A percentile compares a stretch with the other conserved stretches of the same genome.
These are phyloP conservation scores for Augochlora pura DNA, from an alignment of 1,140 invertebrate genomes.

Conservation along the genomic window DNA sequence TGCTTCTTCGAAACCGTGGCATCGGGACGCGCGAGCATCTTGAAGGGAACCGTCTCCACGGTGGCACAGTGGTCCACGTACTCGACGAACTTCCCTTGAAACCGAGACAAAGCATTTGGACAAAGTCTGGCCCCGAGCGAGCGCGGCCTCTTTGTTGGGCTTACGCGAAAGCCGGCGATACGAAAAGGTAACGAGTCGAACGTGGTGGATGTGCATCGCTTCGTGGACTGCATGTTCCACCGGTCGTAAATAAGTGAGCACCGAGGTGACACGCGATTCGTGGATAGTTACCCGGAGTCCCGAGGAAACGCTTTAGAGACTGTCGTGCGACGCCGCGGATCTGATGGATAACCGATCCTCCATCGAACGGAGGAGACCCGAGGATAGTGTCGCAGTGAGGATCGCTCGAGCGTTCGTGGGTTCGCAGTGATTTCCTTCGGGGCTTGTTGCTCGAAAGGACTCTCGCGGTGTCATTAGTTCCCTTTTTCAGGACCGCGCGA, in stretches of 20 bases:
- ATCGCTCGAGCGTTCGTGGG: no score
- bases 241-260: constrained; percentile 7
- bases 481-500: no score
- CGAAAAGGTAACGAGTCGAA: not conserved
- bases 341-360: no score
- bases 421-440: no score
- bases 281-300: not conserved
- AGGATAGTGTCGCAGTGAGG: no score
- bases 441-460: no score
- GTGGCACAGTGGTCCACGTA: not conserved
- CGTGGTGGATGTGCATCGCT: not conserved
- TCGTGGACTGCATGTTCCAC: not conserved
- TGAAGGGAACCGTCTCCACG: not conserved
- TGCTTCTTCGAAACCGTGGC: constrained; percentile 32
- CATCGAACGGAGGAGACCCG: no score
- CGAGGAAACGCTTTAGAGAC: no score
- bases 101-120: not conserved
- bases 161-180: not conserved
- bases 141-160: not conserved
- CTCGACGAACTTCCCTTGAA: no score
- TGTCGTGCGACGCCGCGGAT: no score
- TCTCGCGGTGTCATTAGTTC: no score
- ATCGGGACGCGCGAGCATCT: not conserved
- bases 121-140: not conserved
- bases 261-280: constrained; percentile 8